Percentiles rank a stretch among this genome's conserved stretches.
Conservation (phyloP, 2,113 vertebrate species). For the Hippocampus mohnikei region DNA sequence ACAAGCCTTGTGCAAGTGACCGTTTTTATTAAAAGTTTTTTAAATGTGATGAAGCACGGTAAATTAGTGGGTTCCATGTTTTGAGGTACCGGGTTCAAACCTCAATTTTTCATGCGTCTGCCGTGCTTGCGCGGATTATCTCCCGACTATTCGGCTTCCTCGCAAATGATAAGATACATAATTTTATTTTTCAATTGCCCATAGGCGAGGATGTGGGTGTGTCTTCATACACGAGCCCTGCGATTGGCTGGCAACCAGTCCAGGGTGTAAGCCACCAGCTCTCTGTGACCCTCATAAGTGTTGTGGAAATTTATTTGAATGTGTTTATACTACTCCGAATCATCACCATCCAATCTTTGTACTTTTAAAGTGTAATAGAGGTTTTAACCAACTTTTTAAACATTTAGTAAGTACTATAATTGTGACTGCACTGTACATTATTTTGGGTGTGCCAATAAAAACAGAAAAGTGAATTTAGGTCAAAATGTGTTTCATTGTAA, state of each 20-base stretch:
- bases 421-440: conserved; percentile 40
- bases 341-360: conserved; percentile 37
- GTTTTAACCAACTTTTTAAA: neutral
- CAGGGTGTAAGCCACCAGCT: neutral
- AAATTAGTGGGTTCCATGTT: neutral
- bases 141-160: neutral
- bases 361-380: conserved; percentile 50
- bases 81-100: neutral
- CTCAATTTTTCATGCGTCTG: neutral
- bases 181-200: neutral
- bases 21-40: conserved; percentile 1
- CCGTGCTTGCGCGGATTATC: neutral
- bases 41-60: neutral
- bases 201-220: neutral
- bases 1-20: conserved; percentile 22
- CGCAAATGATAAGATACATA: neutral
- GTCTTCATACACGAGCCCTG: neutral
- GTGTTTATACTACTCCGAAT: conserved; percentile 28
- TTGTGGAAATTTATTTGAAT: conserved; percentile 3
- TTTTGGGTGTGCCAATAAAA: conserved; percentile 55
- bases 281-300: no score
- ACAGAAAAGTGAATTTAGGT: conserved; percentile 44
- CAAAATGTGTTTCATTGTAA: neutral
- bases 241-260: neutral
- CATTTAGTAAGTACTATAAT: conserved; percentile 1